Evolutionary conservation across 2,113 vertebrate species (phyloP).

Genomic region (Antechinus flavipes): DNA sequence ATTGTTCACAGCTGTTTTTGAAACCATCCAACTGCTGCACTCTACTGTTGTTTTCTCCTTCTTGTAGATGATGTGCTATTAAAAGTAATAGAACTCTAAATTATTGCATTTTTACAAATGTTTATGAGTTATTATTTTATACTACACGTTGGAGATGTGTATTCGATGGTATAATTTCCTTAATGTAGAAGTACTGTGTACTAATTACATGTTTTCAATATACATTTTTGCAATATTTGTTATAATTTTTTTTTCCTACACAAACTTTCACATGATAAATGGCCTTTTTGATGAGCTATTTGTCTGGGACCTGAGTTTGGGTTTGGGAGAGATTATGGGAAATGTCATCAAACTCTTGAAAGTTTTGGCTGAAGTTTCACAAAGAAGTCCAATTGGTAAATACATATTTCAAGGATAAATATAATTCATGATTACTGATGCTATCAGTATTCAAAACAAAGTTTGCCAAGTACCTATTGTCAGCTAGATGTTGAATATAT

Average conservation of each 20-base stretch:
- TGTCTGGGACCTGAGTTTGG: neutral
- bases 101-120: neutral
- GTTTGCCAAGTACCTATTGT: neutral
- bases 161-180: neutral
- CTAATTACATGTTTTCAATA: neutral
- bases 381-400: neutral
- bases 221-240: neutral
- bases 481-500: neutral
- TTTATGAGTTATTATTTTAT: neutral
- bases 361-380: neutral
- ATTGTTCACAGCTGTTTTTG: neutral
- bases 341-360: neutral
- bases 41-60: neutral
- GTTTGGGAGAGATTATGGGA: neutral
- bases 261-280: neutral
- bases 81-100: neutral
- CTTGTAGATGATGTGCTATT: neutral
- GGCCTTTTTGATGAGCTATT: neutral
- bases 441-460: neutral
- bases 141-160: neutral
- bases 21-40: neutral
- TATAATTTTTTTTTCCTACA: neutral
- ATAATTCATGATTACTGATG: neutral
- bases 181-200: neutral
- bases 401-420: neutral